A percentile compares a stretch with the other conserved stretches of the same genome.
phyloP scores from a whole-genome alignment of 53 echinoderm and acorn worm genomes.

The Antedon mediterranea region DNA sequence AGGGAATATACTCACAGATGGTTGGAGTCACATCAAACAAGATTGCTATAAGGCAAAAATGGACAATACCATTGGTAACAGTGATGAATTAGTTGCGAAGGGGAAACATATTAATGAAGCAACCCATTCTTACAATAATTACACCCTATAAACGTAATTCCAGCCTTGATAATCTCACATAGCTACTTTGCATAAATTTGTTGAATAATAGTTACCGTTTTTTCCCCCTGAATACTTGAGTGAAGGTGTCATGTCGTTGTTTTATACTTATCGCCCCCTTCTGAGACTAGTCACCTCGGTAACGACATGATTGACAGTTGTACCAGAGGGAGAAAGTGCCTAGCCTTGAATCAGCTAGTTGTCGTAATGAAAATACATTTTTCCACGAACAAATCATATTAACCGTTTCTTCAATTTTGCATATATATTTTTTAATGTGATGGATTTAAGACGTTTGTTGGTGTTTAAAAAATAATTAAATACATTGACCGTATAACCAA shows the following conservation, averaged over 20 bases:
- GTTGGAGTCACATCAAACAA: not conserved
- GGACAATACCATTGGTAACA: not conserved
- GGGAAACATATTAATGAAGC: not conserved
- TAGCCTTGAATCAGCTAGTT: not conserved
- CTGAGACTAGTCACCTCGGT: not conserved
- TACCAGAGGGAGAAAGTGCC: not conserved
- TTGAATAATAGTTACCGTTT: not conserved
- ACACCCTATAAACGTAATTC: too few species aligned
- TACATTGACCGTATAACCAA: not conserved
- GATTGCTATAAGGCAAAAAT: not conserved
- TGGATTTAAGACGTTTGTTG: not conserved
- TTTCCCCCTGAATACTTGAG: not conserved
- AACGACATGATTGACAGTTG: not conserved
- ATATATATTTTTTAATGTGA: too few species aligned
- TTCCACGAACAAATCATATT: not conserved
- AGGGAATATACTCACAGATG: not conserved
- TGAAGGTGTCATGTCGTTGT: not conserved
- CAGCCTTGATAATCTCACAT: not conserved
- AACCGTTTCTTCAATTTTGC: not conserved
- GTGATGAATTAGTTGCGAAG: not conserved
- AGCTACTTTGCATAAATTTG: not conserved
- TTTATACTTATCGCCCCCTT: not conserved
- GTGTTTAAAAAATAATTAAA: not conserved
- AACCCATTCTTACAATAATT: not conserved
- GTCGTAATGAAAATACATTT: not conserved